Base-by-base conservation (phyloP, 2,113 vertebrate genomes). In the Eclectus roratus region DNA sequence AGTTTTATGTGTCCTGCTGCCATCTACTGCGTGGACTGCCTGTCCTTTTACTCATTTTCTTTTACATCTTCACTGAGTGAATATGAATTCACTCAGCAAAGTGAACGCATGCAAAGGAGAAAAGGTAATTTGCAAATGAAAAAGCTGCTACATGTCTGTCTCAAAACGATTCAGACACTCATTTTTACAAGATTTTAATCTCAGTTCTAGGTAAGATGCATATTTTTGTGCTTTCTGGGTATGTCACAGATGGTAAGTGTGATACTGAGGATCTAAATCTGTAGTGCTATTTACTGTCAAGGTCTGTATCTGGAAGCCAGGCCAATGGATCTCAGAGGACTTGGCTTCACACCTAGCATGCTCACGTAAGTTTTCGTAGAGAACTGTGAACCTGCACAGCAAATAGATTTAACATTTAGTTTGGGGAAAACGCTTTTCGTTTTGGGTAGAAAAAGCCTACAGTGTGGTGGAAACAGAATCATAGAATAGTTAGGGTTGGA, bases 101-200 rank as follows among this genome's bases (percentile, higher is more conserved):
- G 13, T 58, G 33, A 58, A 35, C 24, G 3, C 55, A 89, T 39
- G 37, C 13, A 83, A 87, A 93, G 63, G 52, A 83, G 53, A 91
- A 85, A n/a, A 89, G 39, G 65, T 80, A 74, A 73, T 91, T 94
- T 82, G 53, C 95, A 96, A 94, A 92, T 37, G 85, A 44, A 56
- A 89, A 81, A 78, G 52, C n/a, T 91, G 47, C 72, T 56, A 31
- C 0, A 0, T 72, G 44, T 84, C 41, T 83, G 65, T 64, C 58
- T 52, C 41, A 50, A 53, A 76, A 65, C 29, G 66, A 21, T 65
- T 85, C 64, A 91, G 63, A 66, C 53, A 31, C 31, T 87, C 44
- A 53, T 66, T 31, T 80, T 80, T 31, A 52, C 29, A 35, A 47
- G 50, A 66, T 80, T 18, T 56, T 80, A 70, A 93, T 94, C 78